Conservation (phyloP, 1,140 invertebrate species). For the Drosophila simulans region DNA sequence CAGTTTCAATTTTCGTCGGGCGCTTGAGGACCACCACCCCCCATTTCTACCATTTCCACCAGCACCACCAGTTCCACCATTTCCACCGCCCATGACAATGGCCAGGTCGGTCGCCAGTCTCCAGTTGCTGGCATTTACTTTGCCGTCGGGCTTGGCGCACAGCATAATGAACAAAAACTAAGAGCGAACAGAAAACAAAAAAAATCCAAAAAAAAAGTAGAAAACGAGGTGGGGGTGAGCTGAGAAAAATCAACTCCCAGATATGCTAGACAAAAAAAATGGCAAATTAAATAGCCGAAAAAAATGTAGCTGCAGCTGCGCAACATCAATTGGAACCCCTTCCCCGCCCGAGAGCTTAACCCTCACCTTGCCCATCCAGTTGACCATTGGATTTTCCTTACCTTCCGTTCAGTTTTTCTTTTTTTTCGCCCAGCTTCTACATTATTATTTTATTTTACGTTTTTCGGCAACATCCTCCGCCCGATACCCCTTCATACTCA, state of each 20-base stretch:
- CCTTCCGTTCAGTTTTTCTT: slow-evolving; percentile 68
- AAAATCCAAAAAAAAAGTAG: slow-evolving; percentile 6
- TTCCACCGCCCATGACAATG: slow-evolving; percentile 67
- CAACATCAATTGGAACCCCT: slow-evolving; percentile 38
- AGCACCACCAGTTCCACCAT: neutral
- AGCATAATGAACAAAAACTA: slow-evolving; percentile 79
- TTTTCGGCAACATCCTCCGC: slow-evolving; percentile 55
- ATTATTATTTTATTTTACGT: slow-evolving; percentile 39
- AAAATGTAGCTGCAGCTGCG: slow-evolving; percentile 59
- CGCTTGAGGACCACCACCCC: slow-evolving; percentile 28
- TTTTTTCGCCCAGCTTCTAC: slow-evolving; percentile 27
- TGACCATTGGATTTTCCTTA: slow-evolving; percentile 74
- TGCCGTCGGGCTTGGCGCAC: slow-evolving; percentile 74
- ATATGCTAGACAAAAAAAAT: slow-evolving; percentile 75
- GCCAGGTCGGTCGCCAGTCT: slow-evolving; percentile 65
- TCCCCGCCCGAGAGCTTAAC: slow-evolving; percentile 30
- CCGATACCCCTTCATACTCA: slow-evolving; percentile 16
- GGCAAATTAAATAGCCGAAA: slow-evolving; percentile 80
- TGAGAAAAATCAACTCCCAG: slow-evolving; percentile 49
- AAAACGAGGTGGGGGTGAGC: neutral
- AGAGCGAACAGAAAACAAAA: slow-evolving; percentile 44
- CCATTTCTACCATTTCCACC: neutral
- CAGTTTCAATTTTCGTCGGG: slow-evolving; percentile 80
- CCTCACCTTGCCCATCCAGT: slow-evolving; percentile 29
- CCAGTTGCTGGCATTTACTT: slow-evolving; percentile 76